These are phyloP conservation scores for Ennomos quercinarius DNA, from an alignment of 2,888 invertebrate genomes.

Conservation along the genomic window DNA sequence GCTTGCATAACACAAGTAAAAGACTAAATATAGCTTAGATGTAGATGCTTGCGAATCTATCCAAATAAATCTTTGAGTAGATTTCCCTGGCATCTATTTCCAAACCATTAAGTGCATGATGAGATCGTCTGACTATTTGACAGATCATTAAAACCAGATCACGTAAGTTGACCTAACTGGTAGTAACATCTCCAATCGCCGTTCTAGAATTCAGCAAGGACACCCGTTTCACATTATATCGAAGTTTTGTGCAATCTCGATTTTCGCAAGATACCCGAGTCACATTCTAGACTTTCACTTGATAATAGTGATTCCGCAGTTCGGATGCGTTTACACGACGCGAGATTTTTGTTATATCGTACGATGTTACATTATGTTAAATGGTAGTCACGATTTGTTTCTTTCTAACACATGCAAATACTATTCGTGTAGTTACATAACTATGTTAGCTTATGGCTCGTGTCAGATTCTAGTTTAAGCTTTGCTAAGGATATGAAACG, in stretches of 20 bases:
- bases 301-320: constrained; percentile 21
- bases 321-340: constrained; percentile 24
- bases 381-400: background rate
- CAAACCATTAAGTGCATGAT: background rate
- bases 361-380: constrained; percentile 1
- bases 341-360: background rate
- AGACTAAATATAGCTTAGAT: too few species aligned
- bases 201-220: constrained; percentile 24
- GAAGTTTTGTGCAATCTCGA: constrained; percentile 35
- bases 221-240: constrained; percentile 27
- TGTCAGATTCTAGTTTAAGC: too few species aligned
- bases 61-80: too few species aligned
- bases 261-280: constrained; percentile 33
- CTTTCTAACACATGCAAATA: too few species aligned
- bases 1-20: constrained; percentile 7
- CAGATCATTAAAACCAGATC: constrained; percentile 16
- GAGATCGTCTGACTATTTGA: constrained; percentile 1
- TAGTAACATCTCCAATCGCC: constrained; percentile 31
- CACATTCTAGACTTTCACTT: constrained; percentile 40
- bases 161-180: constrained; percentile 13
- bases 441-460: too few species aligned
- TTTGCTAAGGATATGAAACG: too few species aligned
- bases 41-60: too few species aligned
- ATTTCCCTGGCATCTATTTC: too few species aligned
- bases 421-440: too few species aligned